phyloP scores from a whole-genome alignment of 2,113 vertebrate species.

The Leucoraja erinaceus region DNA sequence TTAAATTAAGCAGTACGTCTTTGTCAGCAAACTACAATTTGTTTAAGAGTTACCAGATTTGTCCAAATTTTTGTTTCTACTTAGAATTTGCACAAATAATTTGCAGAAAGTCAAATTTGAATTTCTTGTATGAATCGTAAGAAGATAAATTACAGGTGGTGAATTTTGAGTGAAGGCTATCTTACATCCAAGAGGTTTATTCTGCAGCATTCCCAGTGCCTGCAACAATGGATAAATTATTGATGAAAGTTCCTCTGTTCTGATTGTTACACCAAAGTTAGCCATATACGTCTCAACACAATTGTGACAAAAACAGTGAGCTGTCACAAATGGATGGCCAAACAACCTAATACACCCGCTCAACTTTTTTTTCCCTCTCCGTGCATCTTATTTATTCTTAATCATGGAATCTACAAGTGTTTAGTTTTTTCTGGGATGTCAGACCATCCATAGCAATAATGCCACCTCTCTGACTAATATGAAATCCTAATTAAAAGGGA shows the following conservation, averaged over 20 bases:
- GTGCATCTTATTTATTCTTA: background rate
- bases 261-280: background rate
- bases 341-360: background rate
- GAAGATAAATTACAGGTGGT: background rate
- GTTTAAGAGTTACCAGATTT: background rate
- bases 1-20: too few species aligned
- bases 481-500: background rate
- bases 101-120: background rate
- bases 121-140: background rate
- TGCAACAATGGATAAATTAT: background rate
- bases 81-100: background rate
- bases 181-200: background rate
- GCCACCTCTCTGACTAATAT: background rate
- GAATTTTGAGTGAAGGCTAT: background rate
- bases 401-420: background rate
- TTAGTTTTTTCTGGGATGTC: constrained; percentile 1
- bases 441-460: background rate
- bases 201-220: background rate
- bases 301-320: background rate
- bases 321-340: background rate
- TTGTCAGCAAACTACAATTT: background rate
- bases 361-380: background rate
- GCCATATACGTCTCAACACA: background rate
- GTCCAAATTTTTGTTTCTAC: background rate
- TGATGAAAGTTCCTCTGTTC: background rate